Base-by-base conservation (phyloP, 1,140 invertebrate species). In the Drosophila saltans region DNA sequence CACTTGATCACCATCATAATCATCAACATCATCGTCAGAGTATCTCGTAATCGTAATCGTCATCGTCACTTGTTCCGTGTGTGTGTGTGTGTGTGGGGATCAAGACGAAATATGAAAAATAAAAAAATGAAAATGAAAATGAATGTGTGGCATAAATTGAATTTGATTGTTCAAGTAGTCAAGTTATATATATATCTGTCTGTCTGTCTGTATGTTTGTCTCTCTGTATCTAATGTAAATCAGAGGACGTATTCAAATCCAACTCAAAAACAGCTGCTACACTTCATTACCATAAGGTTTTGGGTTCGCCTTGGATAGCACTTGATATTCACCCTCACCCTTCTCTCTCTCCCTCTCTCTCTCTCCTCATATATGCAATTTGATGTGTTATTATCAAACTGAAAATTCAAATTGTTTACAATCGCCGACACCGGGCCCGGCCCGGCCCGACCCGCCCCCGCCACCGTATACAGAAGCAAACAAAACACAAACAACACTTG, bases 361-460 rank as follows among this genome's bases (percentile, higher is more conserved):
- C 66, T 2, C 11, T 24, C 43, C 52, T 33, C 43, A 52, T 40
- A 26, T 45, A 79, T 84, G 81, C 82, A 82, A 82, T 86, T 86
- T 88, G 83, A 86, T 83, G 83, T 86, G 80, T 88, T 86, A 86
- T 86, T 86, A 88, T 88, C 83, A 88, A 88, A 88, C 81, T 88
- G 83, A 88, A 88, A 88, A 88, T 88, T 88, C 83, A 88, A 88
- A 88, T 86, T 86, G 80, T 86, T 86, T 86, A 79, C 82, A 78
- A 86, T 24, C 81, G 75, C 78, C 72, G 33, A 36, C 33, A 36
- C 33, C 33, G 33, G 33, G 28, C 2, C 28, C 28, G 28, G 16
- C 16, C 16, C 16, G 16, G 16, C 16, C 16, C 16, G 16, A 16
- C 66, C 56, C 57, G 39, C 43, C 39, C 21, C 45, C 69, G 26